Evolutionary conservation across 2,888 invertebrate genomes (phyloP).

Genomic region (Tinea pellionella): DNA sequence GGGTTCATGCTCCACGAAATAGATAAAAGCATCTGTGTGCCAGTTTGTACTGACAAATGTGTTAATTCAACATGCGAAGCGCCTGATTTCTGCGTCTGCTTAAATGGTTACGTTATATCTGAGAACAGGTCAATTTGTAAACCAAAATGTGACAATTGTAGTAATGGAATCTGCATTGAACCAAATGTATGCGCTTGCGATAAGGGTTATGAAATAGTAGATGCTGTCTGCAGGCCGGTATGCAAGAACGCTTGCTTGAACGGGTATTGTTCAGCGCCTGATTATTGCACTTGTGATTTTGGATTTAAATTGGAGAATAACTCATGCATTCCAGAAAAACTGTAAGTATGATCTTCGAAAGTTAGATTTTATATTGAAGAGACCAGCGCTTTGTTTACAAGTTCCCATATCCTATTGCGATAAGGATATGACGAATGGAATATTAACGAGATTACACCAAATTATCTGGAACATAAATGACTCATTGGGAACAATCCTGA

Average conservation of each 20-base stretch:
- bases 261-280: conserved; percentile 19
- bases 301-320: conserved; percentile 21
- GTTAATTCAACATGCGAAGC: conserved; percentile 26
- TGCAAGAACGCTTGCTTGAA: conserved; percentile 21
- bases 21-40: conserved; percentile 19
- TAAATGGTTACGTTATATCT: conserved; percentile 22
- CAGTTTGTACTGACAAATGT: conserved; percentile 27
- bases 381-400: not conserved
- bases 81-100: conserved; percentile 29
- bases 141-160: conserved; percentile 27
- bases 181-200: conserved; percentile 21
- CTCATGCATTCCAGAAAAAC: conserved; percentile 29
- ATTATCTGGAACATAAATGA: too few species aligned
- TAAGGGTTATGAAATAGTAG: conserved; percentile 20
- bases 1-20: conserved; percentile 9
- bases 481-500: too few species aligned
- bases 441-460: too few species aligned
- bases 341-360: conserved; percentile 26
- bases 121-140: conserved; percentile 25
- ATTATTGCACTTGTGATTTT: conserved; percentile 19
- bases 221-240: conserved; percentile 29
- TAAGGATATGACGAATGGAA: too few species aligned
- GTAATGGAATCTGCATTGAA: conserved; percentile 17
- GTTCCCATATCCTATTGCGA: not conserved
- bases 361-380: too few species aligned